A percentile compares a stretch with the other conserved stretches of the same genome.
Evolutionary conservation across 2,888 invertebrate genomes (phyloP).

Genomic region (Allygus modestus): DNA sequence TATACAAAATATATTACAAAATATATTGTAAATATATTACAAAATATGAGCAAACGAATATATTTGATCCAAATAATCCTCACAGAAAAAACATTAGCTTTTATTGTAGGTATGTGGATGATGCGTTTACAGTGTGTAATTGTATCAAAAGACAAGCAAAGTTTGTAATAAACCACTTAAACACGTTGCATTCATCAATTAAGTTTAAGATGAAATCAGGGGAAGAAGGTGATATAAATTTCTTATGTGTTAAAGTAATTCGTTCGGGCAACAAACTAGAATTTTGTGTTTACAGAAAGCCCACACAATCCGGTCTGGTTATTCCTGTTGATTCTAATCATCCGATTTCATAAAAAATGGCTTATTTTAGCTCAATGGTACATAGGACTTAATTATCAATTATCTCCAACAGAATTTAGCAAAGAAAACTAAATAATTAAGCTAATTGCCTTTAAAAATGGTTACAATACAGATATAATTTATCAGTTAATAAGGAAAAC

Average conservation of each 20-base stretch:
- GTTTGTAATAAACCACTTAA: not conserved
- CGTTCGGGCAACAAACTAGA: not conserved
- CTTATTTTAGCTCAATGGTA: not conserved
- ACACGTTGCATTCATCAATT: not conserved
- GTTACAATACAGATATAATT: not conserved
- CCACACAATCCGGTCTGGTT: not conserved
- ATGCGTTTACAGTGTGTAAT: not conserved
- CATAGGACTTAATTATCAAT: not conserved
- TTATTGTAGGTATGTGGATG: conserved; percentile 31
- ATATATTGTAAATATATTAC: not conserved
- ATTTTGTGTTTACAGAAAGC: not conserved
- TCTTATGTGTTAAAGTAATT: not conserved
- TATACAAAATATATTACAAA: not conserved
- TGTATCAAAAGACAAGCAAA: not conserved
- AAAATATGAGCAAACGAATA: not conserved
- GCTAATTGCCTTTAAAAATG: conserved; percentile 4
- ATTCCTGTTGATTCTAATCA: not conserved
- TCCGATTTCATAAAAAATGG: not conserved
- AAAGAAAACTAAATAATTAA: not conserved
- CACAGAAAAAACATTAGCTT: not conserved
- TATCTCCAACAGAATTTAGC: not conserved
- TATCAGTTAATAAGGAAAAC: not conserved
- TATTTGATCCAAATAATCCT: not conserved
- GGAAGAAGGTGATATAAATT: not conserved
- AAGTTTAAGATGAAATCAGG: not conserved